phyloP scores from a whole-genome alignment of 2,888 invertebrate species.

The Hypomecis atomaria region DNA sequence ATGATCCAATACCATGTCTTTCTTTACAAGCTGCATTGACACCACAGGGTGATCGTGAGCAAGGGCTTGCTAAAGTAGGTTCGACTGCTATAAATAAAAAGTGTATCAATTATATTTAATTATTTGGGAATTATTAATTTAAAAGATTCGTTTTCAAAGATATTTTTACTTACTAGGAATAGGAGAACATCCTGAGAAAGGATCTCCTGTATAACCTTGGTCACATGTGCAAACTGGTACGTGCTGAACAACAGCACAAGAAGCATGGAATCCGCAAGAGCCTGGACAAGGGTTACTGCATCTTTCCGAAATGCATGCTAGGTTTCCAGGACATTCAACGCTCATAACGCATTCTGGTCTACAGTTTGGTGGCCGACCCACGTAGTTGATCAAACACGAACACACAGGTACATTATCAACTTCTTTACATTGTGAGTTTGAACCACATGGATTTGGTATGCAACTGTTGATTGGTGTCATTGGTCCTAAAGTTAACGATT shows the following conservation, averaged over 20 bases:
- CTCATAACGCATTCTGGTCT: conserved; percentile 90
- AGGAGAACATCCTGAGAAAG: conserved; percentile 89
- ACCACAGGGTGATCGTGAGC: conserved; percentile 94
- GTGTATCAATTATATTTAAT: neutral
- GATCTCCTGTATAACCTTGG: conserved; percentile 90
- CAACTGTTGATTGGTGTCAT: conserved; percentile 85
- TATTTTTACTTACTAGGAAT: conserved; percentile 81
- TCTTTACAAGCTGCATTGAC: conserved; percentile 94
- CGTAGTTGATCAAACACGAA: conserved; percentile 89
- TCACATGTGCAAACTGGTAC: conserved; percentile 90
- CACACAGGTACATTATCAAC: conserved; percentile 88
- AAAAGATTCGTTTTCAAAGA: neutral
- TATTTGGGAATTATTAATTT: neutral
- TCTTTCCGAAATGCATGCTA: conserved; percentile 88
- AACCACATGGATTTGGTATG: conserved; percentile 90
- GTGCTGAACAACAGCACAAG: conserved; percentile 89
- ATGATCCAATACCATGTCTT: conserved; percentile 91
- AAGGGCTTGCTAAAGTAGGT: conserved; percentile 85
- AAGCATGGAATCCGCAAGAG: conserved; percentile 89
- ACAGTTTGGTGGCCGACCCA: conserved; percentile 92
- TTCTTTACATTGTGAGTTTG: conserved; percentile 90
- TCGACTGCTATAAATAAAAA: conserved; percentile 77
- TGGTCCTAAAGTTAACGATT: conserved; percentile 45
- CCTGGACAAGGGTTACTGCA: conserved; percentile 91
- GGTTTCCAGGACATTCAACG: conserved; percentile 89